Base-by-base conservation (phyloP, 2,888 invertebrate species). In the Xylota segnis region DNA sequence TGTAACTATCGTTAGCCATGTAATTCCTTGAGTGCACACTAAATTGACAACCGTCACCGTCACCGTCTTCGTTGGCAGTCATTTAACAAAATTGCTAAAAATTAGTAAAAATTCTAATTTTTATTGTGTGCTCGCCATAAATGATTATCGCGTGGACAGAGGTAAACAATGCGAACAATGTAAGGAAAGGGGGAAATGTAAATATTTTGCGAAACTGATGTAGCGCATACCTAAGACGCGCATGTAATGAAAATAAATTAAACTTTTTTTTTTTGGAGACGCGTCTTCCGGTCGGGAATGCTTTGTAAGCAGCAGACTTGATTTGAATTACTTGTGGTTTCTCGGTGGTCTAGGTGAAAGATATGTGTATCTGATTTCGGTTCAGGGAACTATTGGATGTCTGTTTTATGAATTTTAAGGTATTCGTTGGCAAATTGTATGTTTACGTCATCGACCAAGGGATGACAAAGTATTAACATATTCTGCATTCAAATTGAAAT, bases 211-310 rank as follows among this genome's bases (percentile, higher is more conserved):
- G 47, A 68, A 78, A 29, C 56, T 37, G 14, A 29, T 54, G 50
- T 45, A 29, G 58, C 59, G 18, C 59, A 34, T 66, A 59, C 18
- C 37, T 72, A 52, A 14, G 50, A 34, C 37, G 7, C 9, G 45
- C 32, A 61, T 47, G 34, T 27, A 74, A 68, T 74, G 56, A 47
- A 83, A 78, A 72, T 78, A 61, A 68, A 45, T 71, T 45, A 40
- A 68, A 68, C 47, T 66, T 77, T 23, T 23, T 23, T 23, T 23
- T 23, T 23, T 77, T 72, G 43, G 66, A 61, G 72, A 68, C 72
- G 82, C 58, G 70, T 40, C 70, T 83, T 83, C 82, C 82, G 77
- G 82, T 77, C 58, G n/a, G n/a, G 43, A 43, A 29, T 34, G 65
- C 18, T 58, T 65, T 18, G 58, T 58, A 34, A 10, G 59, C 23